Conservation (phyloP, 2,888 invertebrate species). For the Cetonia aurata region DNA sequence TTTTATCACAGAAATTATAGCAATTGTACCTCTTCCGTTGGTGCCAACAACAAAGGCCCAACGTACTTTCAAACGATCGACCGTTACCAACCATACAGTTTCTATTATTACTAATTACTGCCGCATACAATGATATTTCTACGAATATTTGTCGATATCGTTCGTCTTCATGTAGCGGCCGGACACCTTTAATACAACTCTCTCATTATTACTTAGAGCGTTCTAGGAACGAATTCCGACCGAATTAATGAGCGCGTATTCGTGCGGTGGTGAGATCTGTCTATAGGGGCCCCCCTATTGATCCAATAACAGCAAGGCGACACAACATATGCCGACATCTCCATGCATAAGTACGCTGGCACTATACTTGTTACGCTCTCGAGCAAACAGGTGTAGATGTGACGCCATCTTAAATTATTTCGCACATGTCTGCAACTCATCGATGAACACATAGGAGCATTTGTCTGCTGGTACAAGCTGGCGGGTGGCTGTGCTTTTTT, state of each 20-base stretch:
- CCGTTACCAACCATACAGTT: background rate
- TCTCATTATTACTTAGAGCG: slow-evolving; percentile 6
- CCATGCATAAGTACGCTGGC: background rate
- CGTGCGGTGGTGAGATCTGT: background rate
- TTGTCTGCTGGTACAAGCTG: background rate
- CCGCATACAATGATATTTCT: slow-evolving; percentile 2
- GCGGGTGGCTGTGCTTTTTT: background rate
- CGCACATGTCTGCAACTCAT: background rate
- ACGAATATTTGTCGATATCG: background rate
- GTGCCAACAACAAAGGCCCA: background rate
- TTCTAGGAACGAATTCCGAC: slow-evolving; percentile 4
- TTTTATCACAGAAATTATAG: slow-evolving; percentile 22
- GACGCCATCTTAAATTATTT: background rate
- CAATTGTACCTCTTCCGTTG: background rate
- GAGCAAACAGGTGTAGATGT: background rate
- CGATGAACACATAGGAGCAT: too few species aligned
- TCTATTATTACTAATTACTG: slow-evolving; percentile 6
- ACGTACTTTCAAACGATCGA: background rate
- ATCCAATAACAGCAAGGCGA: background rate
- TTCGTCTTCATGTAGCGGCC: background rate
- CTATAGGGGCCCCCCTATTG: slow-evolving; percentile 9
- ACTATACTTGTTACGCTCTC: background rate
- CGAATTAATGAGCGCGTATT: slow-evolving; percentile 9
- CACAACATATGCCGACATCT: background rate
- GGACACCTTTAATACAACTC: background rate